Percentiles rank a stretch among this genome's conserved stretches.
Conservation (phyloP, 1,140 invertebrate species). For the Stenopsyche tienmushanensis region DNA sequence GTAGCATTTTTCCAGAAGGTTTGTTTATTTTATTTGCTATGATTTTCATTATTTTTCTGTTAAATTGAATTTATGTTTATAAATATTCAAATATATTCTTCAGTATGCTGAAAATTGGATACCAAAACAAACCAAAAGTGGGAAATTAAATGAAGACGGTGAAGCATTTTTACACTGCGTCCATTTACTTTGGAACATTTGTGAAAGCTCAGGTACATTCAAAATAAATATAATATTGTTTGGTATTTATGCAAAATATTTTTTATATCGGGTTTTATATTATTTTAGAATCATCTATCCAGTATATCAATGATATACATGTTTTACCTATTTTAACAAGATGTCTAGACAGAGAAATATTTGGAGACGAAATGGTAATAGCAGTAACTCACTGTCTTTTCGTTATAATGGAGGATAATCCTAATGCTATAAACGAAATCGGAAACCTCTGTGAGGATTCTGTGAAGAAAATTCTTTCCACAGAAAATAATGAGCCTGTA, state of each 20-base stretch:
- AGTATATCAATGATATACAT: constrained; percentile 65
- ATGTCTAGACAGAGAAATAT: constrained; percentile 62
- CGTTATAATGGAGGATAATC: constrained; percentile 69
- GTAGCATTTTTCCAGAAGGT: constrained; percentile 64
- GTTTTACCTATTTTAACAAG: constrained; percentile 63
- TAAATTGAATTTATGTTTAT: background rate
- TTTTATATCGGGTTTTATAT: background rate
- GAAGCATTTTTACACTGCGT: constrained; percentile 69
- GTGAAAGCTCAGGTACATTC: constrained; percentile 57
- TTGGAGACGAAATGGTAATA: constrained; percentile 61
- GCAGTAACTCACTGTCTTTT: constrained; percentile 65
- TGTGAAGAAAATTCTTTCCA: constrained; percentile 53
- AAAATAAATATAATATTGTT: background rate
- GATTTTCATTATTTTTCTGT: constrained; percentile 18
- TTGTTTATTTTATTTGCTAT: constrained; percentile 31
- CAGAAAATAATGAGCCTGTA: constrained; percentile 49
- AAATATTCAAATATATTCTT: constrained; percentile 31
- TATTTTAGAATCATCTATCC: constrained; percentile 62
- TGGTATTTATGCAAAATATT: background rate
- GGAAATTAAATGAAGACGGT: constrained; percentile 57
- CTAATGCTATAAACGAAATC: constrained; percentile 54
- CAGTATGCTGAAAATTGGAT: constrained; percentile 52
- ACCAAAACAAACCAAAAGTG: constrained; percentile 46
- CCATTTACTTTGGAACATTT: constrained; percentile 69
- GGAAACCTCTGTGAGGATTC: constrained; percentile 50